phyloP scores from a whole-genome alignment of 2,797 vertebrate species.

The Macrochelys suwanniensis region DNA sequence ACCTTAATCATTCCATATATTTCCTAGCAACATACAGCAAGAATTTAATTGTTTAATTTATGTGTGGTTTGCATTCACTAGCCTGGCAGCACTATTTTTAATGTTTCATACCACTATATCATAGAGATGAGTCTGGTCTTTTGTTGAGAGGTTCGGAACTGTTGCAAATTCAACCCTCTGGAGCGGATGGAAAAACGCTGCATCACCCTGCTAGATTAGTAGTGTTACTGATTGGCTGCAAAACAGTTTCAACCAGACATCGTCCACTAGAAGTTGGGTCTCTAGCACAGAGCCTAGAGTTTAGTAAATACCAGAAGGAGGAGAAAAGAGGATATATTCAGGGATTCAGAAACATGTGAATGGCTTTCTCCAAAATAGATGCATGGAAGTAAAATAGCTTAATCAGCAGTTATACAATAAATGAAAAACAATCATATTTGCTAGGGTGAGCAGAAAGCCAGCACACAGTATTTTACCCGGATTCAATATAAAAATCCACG shows the following conservation, averaged over 20 bases:
- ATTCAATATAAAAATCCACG: constrained; percentile 33
- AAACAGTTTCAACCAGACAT: background rate
- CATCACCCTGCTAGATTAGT: constrained; percentile 30
- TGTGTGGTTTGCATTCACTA: background rate
- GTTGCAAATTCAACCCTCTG: background rate
- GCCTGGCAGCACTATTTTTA: background rate
- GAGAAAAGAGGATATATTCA: constrained; percentile 16
- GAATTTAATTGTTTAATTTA: constrained; percentile 6
- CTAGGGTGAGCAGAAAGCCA: background rate
- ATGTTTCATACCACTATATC: background rate
- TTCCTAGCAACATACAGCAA: background rate
- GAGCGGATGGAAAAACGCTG: background rate
- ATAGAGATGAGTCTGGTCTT: constrained; percentile 7
- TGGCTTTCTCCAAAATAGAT: constrained; percentile 20
- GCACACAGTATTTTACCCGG: background rate
- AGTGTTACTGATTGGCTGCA: background rate
- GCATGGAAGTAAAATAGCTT: background rate
- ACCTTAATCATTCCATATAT: background rate
- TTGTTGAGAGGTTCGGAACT: constrained; percentile 28
- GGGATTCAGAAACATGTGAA: background rate
- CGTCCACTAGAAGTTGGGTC: background rate
- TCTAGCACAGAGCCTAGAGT: background rate
- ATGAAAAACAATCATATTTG: background rate
- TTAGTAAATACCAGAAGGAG: background rate
- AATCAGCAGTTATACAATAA: background rate